Evolutionary conservation across 2,888 invertebrate genomes (phyloP), one percentile per base, ranked within the genome.

Genomic region (Plebejus argus): DNA sequence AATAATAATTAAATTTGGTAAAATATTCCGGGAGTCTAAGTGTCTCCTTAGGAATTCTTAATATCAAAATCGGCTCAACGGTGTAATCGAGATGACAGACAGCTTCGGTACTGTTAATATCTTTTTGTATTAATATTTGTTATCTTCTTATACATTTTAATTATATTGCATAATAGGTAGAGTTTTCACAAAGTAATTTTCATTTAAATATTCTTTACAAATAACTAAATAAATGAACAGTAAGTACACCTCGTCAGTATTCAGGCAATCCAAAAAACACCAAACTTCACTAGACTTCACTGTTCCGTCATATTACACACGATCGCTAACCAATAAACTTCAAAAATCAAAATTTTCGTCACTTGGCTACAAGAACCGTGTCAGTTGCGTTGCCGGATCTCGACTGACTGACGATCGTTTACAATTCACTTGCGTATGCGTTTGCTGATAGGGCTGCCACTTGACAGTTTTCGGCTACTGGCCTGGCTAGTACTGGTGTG

Each of bases 371-470:
- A 39, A 20, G 39, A 39, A 39, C 71, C 71, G n/a, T 7, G 39
- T 8, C 10, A 71, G 28, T 20, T n/a, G 71, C 39, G 49, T 49
- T 88, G 86, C 88, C 89, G 88, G 87, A 88, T 86, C 89, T 88
- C 85, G 85, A 86, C 88, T 87, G 88, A 92, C 91, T 91, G 88
- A 86, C 89, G 49, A 74, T 49, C 49, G 45, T 20, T 74, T 49
- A 53, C 74, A 49, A 53, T 49, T 53, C 49, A 23, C 72, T 49
- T 74, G 74, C 74, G 74, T 74, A 49, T 74, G 74, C 74, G 74
- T 74, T 74, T 53, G 49, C 74, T 74, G 23, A 28, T 74, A 74
- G 74, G 74, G 74, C 18, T 74, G 74, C 3, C 72, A 23, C 71
- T 39, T 45, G 10, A 1, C 20, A 45, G 12, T 45, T 61, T 61